A percentile compares a stretch with the other conserved stretches of the same genome.
Evolutionary conservation across 2,888 invertebrate genomes (phyloP).

Genomic region (Limenitis arthemis): DNA sequence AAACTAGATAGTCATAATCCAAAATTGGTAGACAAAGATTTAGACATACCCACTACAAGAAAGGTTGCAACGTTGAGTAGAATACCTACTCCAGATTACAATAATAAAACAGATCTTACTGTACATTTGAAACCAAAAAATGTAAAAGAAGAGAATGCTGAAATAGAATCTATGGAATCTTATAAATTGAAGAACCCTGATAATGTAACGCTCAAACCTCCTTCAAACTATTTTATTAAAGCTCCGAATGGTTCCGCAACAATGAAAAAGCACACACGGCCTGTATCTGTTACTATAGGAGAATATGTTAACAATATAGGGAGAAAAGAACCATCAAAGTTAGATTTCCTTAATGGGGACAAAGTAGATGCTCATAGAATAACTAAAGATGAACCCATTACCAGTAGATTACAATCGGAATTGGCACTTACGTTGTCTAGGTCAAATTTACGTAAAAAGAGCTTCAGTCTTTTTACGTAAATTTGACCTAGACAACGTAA

Average conservation of each 20-base stretch:
- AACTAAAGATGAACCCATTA: slow-evolving; percentile 67
- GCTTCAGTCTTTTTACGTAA: slow-evolving; percentile 80
- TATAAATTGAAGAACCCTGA: slow-evolving; percentile 78
- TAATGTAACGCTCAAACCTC: slow-evolving; percentile 75
- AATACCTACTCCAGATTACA: slow-evolving; percentile 60
- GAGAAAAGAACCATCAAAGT: slow-evolving; percentile 77
- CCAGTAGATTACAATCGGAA: slow-evolving; percentile 80
- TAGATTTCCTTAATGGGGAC: slow-evolving; percentile 76
- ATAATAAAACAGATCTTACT: slow-evolving; percentile 36
- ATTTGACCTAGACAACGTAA: slow-evolving; percentile 84
- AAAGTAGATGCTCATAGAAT: slow-evolving; percentile 49
- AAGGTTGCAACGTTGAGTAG: slow-evolving; percentile 50
- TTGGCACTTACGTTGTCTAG: slow-evolving; percentile 81
- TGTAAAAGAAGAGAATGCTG: slow-evolving; percentile 72
- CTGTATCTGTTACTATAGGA: slow-evolving; percentile 80
- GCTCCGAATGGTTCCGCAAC: slow-evolving; percentile 69
- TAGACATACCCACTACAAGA: slow-evolving; percentile 39
- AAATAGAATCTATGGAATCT: slow-evolving; percentile 83
- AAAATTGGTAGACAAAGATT: slow-evolving; percentile 34
- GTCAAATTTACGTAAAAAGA: slow-evolving; percentile 82
- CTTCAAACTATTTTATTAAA: slow-evolving; percentile 77
- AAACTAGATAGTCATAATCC: slow-evolving; percentile 28
- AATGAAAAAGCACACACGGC: slow-evolving; percentile 70
- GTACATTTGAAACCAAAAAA: slow-evolving; percentile 38
- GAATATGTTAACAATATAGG: slow-evolving; percentile 74